Conservation (phyloP, 2,888 invertebrate genomes). For the Aplocera efformata region DNA sequence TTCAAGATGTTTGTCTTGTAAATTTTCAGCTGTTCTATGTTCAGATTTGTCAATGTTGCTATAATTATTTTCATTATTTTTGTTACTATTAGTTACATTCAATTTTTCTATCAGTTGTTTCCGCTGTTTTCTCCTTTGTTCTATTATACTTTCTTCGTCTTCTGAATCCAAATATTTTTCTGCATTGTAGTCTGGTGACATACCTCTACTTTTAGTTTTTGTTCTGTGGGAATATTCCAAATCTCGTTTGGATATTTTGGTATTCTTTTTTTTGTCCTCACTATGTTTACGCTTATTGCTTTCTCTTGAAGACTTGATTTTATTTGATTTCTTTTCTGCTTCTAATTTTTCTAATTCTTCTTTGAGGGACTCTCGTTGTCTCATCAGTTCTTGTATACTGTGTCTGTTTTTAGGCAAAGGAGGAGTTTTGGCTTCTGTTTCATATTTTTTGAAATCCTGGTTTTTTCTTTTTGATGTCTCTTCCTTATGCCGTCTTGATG, state of each 20-base stretch:
- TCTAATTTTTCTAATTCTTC: conserved; percentile 53
- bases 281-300: conserved; percentile 38
- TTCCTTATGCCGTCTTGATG: conserved; percentile 42
- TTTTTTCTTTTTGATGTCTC: conserved; percentile 39
- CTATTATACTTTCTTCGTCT: conserved; percentile 95
- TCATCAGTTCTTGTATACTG: conserved; percentile 61
- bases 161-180: conserved; percentile 86
- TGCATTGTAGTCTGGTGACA: conserved; percentile 68
- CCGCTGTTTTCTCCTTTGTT: conserved; percentile 90
- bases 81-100: conserved; percentile 27
- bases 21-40: conserved; percentile 17
- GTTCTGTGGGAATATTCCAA: conserved; percentile 11
- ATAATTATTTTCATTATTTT: conserved; percentile 25
- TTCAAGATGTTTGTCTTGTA: conserved; percentile 15
- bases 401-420: conserved; percentile 51
- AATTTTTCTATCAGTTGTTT: conserved; percentile 88
- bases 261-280: conserved; percentile 28
- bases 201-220: conserved; percentile 21
- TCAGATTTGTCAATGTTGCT: conserved; percentile 18
- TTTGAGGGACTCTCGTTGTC: conserved; percentile 56
- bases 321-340: conserved; percentile 35
- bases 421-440: conserved; percentile 58
- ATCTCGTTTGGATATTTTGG: conserved; percentile 22
- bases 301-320: conserved; percentile 27
- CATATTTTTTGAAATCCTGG: conserved; percentile 34